Base-by-base conservation (phyloP, 2,113 vertebrate genomes). In the Rhynchopsitta pachyrhyncha region DNA sequence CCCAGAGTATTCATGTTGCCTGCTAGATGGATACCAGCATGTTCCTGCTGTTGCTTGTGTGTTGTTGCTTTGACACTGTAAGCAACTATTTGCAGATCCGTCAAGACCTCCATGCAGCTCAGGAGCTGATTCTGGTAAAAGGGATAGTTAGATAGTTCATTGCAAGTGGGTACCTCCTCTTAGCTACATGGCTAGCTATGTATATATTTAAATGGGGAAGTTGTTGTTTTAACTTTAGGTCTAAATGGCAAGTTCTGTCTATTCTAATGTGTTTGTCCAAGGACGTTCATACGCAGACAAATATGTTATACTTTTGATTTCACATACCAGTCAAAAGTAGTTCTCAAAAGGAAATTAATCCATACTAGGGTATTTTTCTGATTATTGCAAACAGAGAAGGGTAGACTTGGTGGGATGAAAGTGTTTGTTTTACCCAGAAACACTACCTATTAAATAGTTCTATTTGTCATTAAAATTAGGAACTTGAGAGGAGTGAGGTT, bases 381-480 rank as follows among this genome's bases (percentile, higher is more conserved):
- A 7, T 85, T 59, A 57, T 59, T 93, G 22, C 6, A 27, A 77
- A 19, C 8, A 41, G 47, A 47, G 23, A 81, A 82, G 37, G 24
- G 27, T 80, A 86, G 55, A 55, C 13, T 88, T 39, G 46, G 33
- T 74, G 66, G 22, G 74, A 78, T 33, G 33, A 78, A 73, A 80
- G 44, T 46, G 33, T 33, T 90, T 64, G 15, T 75, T 82, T 93
- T 93, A 83, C 17, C 11, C 17, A 89, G 73, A 86, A 92, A 81
- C 13, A 20, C 9, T 77, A 49, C n/a, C 14, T 77, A 25, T 71
- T 66, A 84, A 82, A 64, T 64, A 86, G 12, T 24, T 81, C 7
- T 89, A 50, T 95, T 93, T 93, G 86, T 91, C 46, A 82, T 79
- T 95, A 64, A 83, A 82, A 92, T 92, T 75, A 78, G 74, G 28